Evolutionary conservation across 2,797 vertebrate species (phyloP).

Genomic region (Allobates femoralis): DNA sequence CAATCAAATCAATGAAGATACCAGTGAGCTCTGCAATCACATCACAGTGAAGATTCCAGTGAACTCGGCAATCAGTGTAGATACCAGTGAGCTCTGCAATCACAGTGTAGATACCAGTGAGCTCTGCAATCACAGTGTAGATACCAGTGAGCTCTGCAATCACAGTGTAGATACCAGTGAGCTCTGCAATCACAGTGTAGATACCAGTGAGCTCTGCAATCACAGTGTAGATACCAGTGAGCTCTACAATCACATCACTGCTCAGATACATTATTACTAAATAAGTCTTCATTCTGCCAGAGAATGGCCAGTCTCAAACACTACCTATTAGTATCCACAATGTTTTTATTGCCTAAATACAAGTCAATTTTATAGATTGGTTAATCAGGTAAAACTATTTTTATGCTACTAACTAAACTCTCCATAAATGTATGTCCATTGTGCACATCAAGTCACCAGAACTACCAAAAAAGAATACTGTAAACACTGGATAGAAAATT

Average conservation of each 20-base stretch:
- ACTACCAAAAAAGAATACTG: too few relatives aligned
- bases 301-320: too few relatives aligned
- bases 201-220: neutral
- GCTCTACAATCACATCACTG: neutral
- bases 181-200: neutral
- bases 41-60: neutral
- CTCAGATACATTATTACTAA: too few relatives aligned
- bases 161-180: neutral
- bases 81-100: neutral
- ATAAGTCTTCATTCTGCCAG: too few relatives aligned
- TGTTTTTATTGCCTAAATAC: too few relatives aligned
- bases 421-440: too few relatives aligned
- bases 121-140: neutral
- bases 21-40: neutral
- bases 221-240: neutral
- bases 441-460: too few relatives aligned
- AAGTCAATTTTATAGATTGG: too few relatives aligned
- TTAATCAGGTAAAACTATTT: too few relatives aligned
- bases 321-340: too few relatives aligned
- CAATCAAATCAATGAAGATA: neutral
- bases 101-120: neutral
- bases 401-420: too few relatives aligned
- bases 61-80: neutral
- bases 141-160: neutral
- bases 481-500: too few relatives aligned